Evolutionary conservation across 2,888 invertebrate genomes (phyloP).

Genomic region (Globia sparganii): DNA sequence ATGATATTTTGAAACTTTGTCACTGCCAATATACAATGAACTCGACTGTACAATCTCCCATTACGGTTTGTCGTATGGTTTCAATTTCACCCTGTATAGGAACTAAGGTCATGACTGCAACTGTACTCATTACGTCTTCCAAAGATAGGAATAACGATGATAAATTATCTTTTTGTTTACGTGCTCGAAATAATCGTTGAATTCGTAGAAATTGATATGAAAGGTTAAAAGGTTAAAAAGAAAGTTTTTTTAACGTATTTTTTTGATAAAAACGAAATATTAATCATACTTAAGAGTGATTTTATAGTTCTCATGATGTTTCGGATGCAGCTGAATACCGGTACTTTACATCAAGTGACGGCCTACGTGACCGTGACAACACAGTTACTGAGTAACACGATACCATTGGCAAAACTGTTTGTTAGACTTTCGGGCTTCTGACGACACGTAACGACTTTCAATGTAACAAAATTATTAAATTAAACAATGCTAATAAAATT

Average conservation of each 20-base stretch:
- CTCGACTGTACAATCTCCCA: too few species aligned
- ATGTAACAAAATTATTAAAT: too few species aligned
- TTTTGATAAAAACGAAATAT: slow-evolving; percentile 4
- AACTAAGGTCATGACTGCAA: neutral
- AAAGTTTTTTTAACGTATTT: neutral
- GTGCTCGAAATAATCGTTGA: slow-evolving; percentile 4
- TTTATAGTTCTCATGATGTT: neutral
- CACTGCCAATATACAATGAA: too few species aligned
- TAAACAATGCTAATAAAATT: too few species aligned
- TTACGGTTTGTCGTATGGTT: too few species aligned
- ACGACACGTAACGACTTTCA: neutral
- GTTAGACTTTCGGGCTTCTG: neutral
- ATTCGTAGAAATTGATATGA: slow-evolving; percentile 10
- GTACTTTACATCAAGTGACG: neutral
- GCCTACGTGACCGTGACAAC: neutral
- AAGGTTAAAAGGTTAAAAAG: neutral
- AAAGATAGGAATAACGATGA: slow-evolving; percentile 26
- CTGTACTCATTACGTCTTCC: slow-evolving; percentile 15
- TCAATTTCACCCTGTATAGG: too few species aligned
- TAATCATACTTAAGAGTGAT: neutral
- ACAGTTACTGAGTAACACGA: neutral
- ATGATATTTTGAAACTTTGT: too few species aligned
- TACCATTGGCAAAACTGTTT: neutral
- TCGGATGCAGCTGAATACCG: neutral
- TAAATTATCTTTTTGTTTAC: slow-evolving; percentile 35